Percentiles rank a stretch among this genome's conserved stretches.
Evolutionary conservation across 2,113 vertebrate species (phyloP).

Genomic region (Anoura caudifer): DNA sequence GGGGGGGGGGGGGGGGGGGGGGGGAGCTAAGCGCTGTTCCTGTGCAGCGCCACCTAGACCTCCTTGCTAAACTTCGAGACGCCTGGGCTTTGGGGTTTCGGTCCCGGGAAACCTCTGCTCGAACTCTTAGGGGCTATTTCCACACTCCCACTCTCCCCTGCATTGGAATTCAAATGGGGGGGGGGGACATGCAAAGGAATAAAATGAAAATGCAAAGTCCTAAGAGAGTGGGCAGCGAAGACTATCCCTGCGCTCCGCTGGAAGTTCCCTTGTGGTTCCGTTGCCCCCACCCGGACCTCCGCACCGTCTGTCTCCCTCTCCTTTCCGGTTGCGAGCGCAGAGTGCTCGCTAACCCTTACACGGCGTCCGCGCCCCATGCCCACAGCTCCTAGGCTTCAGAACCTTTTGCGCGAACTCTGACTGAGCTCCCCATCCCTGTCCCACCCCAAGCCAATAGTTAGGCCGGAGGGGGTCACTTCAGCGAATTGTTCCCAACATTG

Average conservation of each 20-base stretch:
- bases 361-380: not conserved
- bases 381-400: not conserved
- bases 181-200: not conserved
- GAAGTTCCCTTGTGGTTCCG: not conserved
- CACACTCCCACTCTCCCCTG: not conserved
- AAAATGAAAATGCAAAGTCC: not conserved
- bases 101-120: not conserved
- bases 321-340: not conserved
- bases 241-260: not conserved
- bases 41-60: not conserved
- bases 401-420: not conserved
- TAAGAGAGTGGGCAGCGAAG: not conserved
- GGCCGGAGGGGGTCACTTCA: not conserved
- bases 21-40: not conserved
- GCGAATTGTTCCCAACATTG: not conserved
- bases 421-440: not conserved
- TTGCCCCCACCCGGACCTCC: not conserved
- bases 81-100: not conserved
- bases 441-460: not conserved
- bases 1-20: too few relatives aligned
- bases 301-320: not conserved
- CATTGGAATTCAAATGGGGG: not conserved
- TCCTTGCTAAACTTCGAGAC: not conserved
- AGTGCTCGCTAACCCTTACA: not conserved
- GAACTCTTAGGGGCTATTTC: not conserved